These are phyloP conservation scores for Cichladusa arquata DNA, from an alignment of 2,113 vertebrate genomes.

Conservation along the genomic window DNA sequence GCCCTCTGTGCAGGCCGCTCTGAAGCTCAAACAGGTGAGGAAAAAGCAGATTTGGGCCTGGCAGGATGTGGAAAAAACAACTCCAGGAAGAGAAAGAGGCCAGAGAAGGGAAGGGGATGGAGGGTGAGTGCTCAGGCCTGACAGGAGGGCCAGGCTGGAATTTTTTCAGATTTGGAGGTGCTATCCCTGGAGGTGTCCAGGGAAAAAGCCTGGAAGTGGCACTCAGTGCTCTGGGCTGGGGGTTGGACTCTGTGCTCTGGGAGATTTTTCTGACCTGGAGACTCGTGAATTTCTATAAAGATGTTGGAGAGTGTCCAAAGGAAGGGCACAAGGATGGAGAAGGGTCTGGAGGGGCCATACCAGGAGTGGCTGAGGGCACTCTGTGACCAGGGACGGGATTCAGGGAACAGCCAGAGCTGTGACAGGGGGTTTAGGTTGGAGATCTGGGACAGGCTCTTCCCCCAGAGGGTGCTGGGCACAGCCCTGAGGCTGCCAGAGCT, in stretches of 20 bases:
- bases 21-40: constrained; percentile 97
- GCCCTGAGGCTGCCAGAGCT: neutral
- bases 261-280: neutral
- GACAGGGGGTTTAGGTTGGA: neutral
- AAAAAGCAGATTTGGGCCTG: rapidly evolving
- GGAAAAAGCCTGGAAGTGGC: neutral
- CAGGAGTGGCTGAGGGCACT: neutral
- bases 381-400: too few species aligned
- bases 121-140: neutral
- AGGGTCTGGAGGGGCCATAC: too few species aligned
- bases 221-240: neutral
- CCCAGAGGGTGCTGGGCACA: neutral
- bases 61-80: neutral
- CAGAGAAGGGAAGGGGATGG: neutral
- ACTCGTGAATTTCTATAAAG: rapidly evolving
- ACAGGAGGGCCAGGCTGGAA: rapidly evolving
- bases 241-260: rapidly evolving
- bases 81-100: neutral
- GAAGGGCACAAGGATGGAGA: neutral
- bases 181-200: neutral
- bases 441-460: neutral
- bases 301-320: neutral
- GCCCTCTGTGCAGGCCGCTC: constrained; percentile 95
- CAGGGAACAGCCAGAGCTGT: neutral
- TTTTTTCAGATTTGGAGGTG: neutral